These are phyloP conservation scores for Anolis sagrei DNA, from an alignment of 2,113 vertebrate species.

Conservation along the genomic window DNA sequence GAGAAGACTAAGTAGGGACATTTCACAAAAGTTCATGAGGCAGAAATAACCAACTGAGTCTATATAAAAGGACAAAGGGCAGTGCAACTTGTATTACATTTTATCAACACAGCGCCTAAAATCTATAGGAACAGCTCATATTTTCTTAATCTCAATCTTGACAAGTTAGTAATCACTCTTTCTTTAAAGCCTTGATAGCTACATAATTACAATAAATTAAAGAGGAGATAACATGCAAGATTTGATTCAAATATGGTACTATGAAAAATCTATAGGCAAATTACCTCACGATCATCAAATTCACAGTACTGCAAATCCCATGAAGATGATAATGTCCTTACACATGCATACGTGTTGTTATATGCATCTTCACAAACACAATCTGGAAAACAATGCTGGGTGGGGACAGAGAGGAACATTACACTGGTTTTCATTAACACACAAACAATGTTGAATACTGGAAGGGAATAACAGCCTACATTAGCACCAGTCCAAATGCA, in stretches of 20 bases:
- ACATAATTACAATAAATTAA: background rate
- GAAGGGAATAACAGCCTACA: background rate
- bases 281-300: constrained; percentile 95
- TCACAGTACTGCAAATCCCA: constrained; percentile 95
- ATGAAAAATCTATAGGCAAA: constrained; percentile 5
- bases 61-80: background rate
- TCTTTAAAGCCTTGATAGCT: background rate
- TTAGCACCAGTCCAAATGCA: background rate
- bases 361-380: constrained; percentile 98
- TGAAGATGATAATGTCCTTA: constrained; percentile 84
- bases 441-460: background rate
- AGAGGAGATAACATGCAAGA: background rate
- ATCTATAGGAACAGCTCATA: background rate
- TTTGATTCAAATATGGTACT: no score
- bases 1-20: background rate
- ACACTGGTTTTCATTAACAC: background rate
- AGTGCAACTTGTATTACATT: background rate
- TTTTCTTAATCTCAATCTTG: background rate
- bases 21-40: background rate
- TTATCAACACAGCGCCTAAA: background rate
- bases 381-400: constrained; percentile 95
- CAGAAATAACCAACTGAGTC: background rate
- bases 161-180: background rate
- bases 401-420: constrained; percentile 28
- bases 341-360: constrained; percentile 97